Percentiles rank a stretch among this genome's conserved stretches.
Conservation (phyloP, 2,113 vertebrate species). For the Gymnobelideus leadbeateri region DNA sequence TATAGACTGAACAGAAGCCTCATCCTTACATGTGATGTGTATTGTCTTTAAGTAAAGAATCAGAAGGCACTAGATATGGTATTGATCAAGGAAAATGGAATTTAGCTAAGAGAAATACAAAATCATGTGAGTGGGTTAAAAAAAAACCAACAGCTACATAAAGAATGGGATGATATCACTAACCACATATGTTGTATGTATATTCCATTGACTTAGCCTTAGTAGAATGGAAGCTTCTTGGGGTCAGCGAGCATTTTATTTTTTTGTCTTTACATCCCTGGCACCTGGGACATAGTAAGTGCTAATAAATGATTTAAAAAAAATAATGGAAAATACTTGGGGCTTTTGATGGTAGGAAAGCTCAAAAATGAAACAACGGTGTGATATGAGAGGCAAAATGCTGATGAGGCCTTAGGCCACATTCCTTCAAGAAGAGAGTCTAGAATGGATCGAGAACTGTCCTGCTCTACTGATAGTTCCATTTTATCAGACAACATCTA, state of each 20-base stretch:
- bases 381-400: neutral
- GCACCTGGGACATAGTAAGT: neutral
- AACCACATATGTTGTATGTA: neutral
- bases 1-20: neutral
- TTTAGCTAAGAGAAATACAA: neutral
- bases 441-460: neutral
- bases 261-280: neutral
- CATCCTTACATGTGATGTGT: neutral
- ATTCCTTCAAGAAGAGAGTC: neutral
- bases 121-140: neutral
- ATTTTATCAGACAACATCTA: neutral
- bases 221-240: neutral
- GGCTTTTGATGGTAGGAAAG: neutral
- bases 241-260: neutral
- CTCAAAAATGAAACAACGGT: neutral
- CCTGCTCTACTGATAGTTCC: neutral
- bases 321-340: neutral
- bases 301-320: neutral
- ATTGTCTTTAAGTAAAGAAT: neutral
- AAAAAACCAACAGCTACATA: neutral
- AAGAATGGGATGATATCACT: neutral
- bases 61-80: neutral
- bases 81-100: neutral
- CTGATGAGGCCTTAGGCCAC: neutral
- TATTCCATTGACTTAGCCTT: neutral